A percentile compares a stretch with the other conserved stretches of the same genome.
Evolutionary conservation across 35 echinoderm and acorn worm species (phyloP).

Genomic region (Ophioderma brevispina): DNA sequence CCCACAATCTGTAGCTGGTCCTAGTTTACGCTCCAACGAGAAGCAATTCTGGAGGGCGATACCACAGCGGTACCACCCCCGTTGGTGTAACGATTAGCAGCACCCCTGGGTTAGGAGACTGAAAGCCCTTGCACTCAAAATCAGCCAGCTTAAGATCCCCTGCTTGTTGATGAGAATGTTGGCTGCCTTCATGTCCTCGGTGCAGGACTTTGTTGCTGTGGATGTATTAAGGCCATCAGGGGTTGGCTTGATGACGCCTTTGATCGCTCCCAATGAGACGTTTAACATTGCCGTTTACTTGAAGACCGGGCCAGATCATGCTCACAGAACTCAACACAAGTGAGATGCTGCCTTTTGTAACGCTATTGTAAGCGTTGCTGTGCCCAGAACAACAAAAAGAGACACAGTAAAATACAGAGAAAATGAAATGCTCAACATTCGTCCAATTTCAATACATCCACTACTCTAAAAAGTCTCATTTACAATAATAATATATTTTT

Average conservation of each 20-base stretch:
- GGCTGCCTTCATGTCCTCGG: constrained; percentile 96
- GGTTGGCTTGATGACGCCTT: constrained; percentile 83
- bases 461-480: too few species aligned
- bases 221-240: constrained; percentile 90
- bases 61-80: constrained; percentile 95
- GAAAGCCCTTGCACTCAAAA: constrained; percentile 95
- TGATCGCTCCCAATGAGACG: constrained; percentile 94
- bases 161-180: constrained; percentile 96
- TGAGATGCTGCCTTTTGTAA: constrained; percentile 86
- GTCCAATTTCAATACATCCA: too few species aligned
- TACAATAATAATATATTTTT: too few species aligned
- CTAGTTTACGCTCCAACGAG: constrained; percentile 93
- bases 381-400: constrained; percentile 54
- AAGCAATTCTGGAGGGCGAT: constrained; percentile 93
- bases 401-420: too few species aligned
- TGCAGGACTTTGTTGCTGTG: constrained; percentile 85
- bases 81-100: constrained; percentile 75
- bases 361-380: constrained; percentile 90
- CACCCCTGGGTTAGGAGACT: constrained; percentile 76
- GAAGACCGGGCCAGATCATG: constrained; percentile 96
- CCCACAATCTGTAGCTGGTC: constrained; percentile 92
- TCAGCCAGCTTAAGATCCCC: constrained; percentile 78
- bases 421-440: too few species aligned
- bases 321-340: constrained; percentile 98
- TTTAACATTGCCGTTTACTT: constrained; percentile 90